Evolutionary conservation across 2,113 vertebrate species (phyloP), one percentile per base, ranked within the genome.

Genomic region (Cinclus mexicanus): DNA sequence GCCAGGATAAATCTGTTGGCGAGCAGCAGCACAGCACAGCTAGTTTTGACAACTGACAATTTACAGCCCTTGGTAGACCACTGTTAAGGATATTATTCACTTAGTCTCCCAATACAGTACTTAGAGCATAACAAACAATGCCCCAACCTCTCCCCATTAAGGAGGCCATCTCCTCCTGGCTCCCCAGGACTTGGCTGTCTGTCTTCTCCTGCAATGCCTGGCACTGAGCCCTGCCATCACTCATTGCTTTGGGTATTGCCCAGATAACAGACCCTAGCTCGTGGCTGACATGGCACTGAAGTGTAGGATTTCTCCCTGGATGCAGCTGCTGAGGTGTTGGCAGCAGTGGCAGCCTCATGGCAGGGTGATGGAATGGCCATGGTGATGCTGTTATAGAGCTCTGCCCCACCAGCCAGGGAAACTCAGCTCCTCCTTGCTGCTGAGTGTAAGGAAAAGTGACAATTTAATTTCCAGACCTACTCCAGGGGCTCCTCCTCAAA

Each of bases 1-100:
- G 78, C 37, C 44, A 64, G 52, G 92, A 82, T 94, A 71, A 85
- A 93, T 93, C 75, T 93, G 87, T 15, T 79, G 78, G 65, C 22
- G 92, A 79, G 39, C 61, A 65, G 84, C 50, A 82, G 84, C 67
- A 9, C n/a, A 68, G 84, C 83, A 49, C 80, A 71, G 77, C 53
- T 75, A 26, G 76, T 60, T 87, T 67, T 89, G 78, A 84, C 87
- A 84, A 7, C 23, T 23, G 49, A 35, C 52, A 87, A 75, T 84
- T 89, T 89, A 93, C 61, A 71, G 90, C 60, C 11, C 10, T 76
- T 79, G 69, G 61, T 87, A 76, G 74, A 39, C 14, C 39, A 31
- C 70, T 41, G 50, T 50, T 87, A 29, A 52, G 78, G 87, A 14
- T 53, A 83, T 83, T 87, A 37, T 63, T 91, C 74, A 57, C 47